A percentile compares a stretch with the other conserved stretches of the same genome.
Evolutionary conservation across 1,140 invertebrate genomes (phyloP).

Genomic region (Drosophila littoralis): DNA sequence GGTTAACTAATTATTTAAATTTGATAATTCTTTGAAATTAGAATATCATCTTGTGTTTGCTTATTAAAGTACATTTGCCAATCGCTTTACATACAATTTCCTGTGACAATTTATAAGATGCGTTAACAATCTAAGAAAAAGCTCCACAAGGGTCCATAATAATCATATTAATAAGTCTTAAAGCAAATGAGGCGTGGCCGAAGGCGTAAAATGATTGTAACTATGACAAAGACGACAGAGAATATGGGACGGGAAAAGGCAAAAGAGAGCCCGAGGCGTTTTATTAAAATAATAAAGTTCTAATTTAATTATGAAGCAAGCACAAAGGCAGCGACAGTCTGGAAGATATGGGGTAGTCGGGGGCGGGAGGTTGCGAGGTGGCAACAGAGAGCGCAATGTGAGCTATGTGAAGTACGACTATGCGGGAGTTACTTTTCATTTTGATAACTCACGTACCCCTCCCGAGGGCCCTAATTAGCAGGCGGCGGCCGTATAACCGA

Average conservation of each 20-base stretch:
- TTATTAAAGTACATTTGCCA: neutral
- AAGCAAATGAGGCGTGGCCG: constrained; percentile 45
- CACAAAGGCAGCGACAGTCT: constrained; percentile 28
- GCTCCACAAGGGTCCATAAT: constrained; percentile 33
- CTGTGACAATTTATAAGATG: neutral
- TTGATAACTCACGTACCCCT: constrained; percentile 79
- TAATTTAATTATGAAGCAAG: constrained; percentile 75
- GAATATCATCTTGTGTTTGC: neutral
- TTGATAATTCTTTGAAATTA: no score
- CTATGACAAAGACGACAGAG: constrained; percentile 30
- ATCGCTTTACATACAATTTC: constrained; percentile 1
- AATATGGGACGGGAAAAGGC: constrained; percentile 13
- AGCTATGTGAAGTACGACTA: constrained; percentile 63
- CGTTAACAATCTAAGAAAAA: constrained; percentile 39
- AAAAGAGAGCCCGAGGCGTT: constrained; percentile 60
- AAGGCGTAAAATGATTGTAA: constrained; percentile 45
- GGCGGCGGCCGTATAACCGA: constrained; percentile 78
- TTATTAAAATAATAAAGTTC: constrained; percentile 83
- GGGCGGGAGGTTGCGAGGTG: neutral
- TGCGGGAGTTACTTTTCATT: constrained; percentile 74
- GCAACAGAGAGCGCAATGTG: constrained; percentile 43
- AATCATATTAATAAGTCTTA: constrained; percentile 56
- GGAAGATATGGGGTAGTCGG: constrained; percentile 4
- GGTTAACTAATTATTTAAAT: no score
- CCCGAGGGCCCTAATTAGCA: constrained; percentile 75